These are phyloP conservation scores for Sphinx pinastri DNA, from an alignment of 2,888 invertebrate species.

Conservation along the genomic window DNA sequence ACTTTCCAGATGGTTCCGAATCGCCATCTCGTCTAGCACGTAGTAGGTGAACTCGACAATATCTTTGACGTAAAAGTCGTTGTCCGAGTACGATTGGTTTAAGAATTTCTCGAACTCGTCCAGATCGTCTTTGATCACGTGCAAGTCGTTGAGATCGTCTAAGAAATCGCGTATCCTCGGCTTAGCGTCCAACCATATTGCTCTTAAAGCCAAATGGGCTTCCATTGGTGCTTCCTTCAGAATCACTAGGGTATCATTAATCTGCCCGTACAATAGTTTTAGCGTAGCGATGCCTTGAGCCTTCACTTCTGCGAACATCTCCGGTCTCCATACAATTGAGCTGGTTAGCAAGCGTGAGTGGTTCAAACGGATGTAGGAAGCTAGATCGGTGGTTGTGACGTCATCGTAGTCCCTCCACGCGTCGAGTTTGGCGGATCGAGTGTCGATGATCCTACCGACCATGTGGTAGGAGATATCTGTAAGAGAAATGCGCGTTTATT, in stretches of 20 bases:
- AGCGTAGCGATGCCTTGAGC: slow-evolving; percentile 60
- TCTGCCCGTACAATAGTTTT: slow-evolving; percentile 69
- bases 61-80: slow-evolving; percentile 93
- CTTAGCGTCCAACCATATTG: slow-evolving; percentile 90
- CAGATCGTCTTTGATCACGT: slow-evolving; percentile 88
- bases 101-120: slow-evolving; percentile 87
- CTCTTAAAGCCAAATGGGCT: slow-evolving; percentile 86
- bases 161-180: slow-evolving; percentile 88
- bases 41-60: slow-evolving; percentile 88
- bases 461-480: slow-evolving; percentile 85
- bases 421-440: slow-evolving; percentile 89
- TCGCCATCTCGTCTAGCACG: slow-evolving; percentile 90
- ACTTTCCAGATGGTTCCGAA: slow-evolving; percentile 90
- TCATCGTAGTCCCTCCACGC: slow-evolving; percentile 93
- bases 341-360: slow-evolving; percentile 93
- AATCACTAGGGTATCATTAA: slow-evolving; percentile 73
- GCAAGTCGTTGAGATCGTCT: slow-evolving; percentile 88
- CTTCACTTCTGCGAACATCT: slow-evolving; percentile 84
- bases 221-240: slow-evolving; percentile 86
- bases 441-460: slow-evolving; percentile 90
- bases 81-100: slow-evolving; percentile 90
- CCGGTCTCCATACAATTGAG: slow-evolving; percentile 91
- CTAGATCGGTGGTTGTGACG: slow-evolving; percentile 89
- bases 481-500: slow-evolving; percentile 26
- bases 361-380: slow-evolving; percentile 91